These are phyloP conservation scores for Dolichotis patagonum DNA, from an alignment of 2,113 vertebrate genomes.

Conservation along the genomic window DNA sequence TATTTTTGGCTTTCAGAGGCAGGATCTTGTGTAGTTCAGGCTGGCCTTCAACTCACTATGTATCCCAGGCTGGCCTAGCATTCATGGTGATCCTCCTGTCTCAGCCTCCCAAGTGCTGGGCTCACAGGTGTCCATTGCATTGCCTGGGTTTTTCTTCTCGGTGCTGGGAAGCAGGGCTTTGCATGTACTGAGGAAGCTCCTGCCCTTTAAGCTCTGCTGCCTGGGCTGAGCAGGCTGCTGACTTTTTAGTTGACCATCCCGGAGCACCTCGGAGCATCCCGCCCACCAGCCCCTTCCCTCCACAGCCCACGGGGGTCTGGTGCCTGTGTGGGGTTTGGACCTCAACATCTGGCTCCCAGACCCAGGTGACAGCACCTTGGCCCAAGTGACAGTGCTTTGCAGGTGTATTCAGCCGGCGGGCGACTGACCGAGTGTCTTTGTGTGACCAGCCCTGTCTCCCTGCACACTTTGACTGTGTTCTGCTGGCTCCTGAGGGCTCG, in stretches of 20 bases:
- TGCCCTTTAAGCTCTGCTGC: background rate
- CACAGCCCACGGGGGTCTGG: background rate
- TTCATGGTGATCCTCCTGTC: background rate
- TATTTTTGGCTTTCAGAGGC: background rate
- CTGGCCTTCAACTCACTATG: too few relatives aligned
- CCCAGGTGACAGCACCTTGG: background rate
- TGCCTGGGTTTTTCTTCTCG: background rate
- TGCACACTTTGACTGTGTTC: background rate
- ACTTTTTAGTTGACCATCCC: background rate
- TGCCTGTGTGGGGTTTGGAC: background rate
- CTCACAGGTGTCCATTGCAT: background rate
- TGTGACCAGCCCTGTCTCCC: background rate
- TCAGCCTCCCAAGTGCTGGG: background rate
- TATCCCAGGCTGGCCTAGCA: background rate
- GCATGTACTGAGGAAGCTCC: background rate
- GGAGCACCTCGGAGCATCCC: background rate
- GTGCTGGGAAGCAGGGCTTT: background rate
- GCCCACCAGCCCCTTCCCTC: background rate
- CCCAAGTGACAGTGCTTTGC: background rate
- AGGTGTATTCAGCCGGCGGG: background rate
- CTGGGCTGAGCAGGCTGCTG: background rate
- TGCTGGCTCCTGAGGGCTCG: background rate
- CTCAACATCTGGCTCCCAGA: background rate
- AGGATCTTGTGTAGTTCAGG: background rate
- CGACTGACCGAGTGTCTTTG: background rate